Conservation (phyloP, 1,140 invertebrate species). For the Euura saliciscinereae region DNA sequence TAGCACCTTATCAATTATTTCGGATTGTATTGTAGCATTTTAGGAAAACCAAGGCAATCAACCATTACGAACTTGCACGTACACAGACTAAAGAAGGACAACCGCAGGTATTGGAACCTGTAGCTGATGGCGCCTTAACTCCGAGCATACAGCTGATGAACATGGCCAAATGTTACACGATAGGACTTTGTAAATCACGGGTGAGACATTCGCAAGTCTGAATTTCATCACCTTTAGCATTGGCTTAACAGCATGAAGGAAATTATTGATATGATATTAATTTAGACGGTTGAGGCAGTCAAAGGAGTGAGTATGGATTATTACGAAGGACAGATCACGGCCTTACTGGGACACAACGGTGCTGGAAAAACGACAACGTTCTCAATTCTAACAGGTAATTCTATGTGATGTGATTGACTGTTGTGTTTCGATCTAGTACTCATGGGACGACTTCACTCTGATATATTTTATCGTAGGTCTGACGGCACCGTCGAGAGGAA, state of each 20-base stretch:
- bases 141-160: slow-evolving; percentile 53
- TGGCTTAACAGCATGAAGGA: too few species aligned
- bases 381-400: slow-evolving; percentile 68
- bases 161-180: slow-evolving; percentile 50
- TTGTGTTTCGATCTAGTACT: too few species aligned
- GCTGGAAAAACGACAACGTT: slow-evolving; percentile 86
- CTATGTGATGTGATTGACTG: background rate
- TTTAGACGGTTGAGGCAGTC: slow-evolving; percentile 46
- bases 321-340: slow-evolving; percentile 70
- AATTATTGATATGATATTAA: too few species aligned
- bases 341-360: slow-evolving; percentile 84
- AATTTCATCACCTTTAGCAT: background rate
- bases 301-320: slow-evolving; percentile 66
- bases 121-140: slow-evolving; percentile 28
- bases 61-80: slow-evolving; percentile 25
- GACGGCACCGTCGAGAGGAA: slow-evolving; percentile 67
- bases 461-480: slow-evolving; percentile 59
- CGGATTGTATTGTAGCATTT: slow-evolving; percentile 37
- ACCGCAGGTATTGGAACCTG: slow-evolving; percentile 46
- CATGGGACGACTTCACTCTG: too few species aligned
- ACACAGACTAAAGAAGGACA: slow-evolving; percentile 26
- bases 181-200: slow-evolving; percentile 30
- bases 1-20: too few species aligned
- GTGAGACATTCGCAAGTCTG: background rate
- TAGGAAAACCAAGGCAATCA: slow-evolving; percentile 43